Conservation (phyloP, 1,140 invertebrate genomes). For the Anastrepha obliqua region DNA sequence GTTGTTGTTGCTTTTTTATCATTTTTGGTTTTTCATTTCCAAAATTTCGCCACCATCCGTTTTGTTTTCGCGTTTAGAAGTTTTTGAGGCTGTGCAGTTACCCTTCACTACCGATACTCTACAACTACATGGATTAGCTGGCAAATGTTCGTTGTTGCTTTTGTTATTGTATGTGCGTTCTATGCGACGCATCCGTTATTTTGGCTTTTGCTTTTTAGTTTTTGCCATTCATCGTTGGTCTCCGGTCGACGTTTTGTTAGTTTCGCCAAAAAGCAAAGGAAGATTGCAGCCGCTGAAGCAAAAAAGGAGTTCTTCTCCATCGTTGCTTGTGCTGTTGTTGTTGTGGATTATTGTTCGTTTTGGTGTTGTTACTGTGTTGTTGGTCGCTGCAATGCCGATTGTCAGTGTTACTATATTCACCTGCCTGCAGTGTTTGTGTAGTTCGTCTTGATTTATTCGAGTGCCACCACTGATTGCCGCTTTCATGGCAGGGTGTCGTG, state of each 20-base stretch:
- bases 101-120: neutral
- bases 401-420: neutral
- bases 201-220: constrained; percentile 50
- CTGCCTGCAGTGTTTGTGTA: neutral
- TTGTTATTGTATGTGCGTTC: constrained; percentile 26
- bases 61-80: constrained; percentile 10
- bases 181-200: constrained; percentile 40
- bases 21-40: constrained; percentile 16
- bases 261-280: constrained; percentile 37
- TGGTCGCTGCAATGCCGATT: neutral
- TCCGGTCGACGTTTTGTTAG: constrained; percentile 23
- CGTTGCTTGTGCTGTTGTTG: neutral
- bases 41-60: neutral
- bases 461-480: neutral
- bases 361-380: neutral
- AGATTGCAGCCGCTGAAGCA: neutral
- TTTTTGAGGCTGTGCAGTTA: neutral
- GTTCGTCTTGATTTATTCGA: neutral
- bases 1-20: neutral
- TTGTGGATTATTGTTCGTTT: neutral
- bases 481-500: neutral
- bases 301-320: neutral
- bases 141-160: neutral
- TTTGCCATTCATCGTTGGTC: constrained; percentile 36
- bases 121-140: neutral